A percentile compares a stretch with the other conserved stretches of the same genome.
These are phyloP conservation scores for Anolis apletophallus DNA, from an alignment of 2,797 vertebrate species.

Conservation along the genomic window DNA sequence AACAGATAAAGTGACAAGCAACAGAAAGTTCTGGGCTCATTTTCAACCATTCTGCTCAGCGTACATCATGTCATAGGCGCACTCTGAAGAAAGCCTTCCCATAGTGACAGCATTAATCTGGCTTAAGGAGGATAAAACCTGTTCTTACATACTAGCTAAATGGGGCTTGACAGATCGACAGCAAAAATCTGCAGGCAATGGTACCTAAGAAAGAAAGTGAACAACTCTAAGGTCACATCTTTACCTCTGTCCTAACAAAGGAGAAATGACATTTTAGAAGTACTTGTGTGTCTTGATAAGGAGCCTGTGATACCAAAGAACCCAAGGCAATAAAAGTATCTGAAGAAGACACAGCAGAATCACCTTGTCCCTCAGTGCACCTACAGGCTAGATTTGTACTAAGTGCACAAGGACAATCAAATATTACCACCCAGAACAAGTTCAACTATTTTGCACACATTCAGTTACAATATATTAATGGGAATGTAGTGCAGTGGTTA, in stretches of 20 bases:
- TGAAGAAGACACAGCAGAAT: background rate
- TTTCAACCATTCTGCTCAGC: slow-evolving; percentile 2
- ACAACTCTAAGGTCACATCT: slow-evolving; percentile 25
- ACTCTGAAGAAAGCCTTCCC: slow-evolving; percentile 36
- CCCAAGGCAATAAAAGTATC: background rate
- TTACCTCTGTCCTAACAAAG: slow-evolving; percentile 24
- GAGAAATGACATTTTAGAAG: slow-evolving; percentile 42
- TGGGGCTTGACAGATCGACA: slow-evolving; percentile 43
- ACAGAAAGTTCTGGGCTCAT: slow-evolving; percentile 26
- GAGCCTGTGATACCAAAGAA: background rate
- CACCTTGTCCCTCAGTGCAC: slow-evolving; percentile 22
- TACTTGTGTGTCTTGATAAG: slow-evolving; percentile 12
- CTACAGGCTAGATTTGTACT: background rate
- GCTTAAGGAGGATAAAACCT: slow-evolving; percentile 38
- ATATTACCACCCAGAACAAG: background rate
- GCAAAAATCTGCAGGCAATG: slow-evolving; percentile 30
- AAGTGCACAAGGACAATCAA: background rate
- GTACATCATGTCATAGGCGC: slow-evolving; percentile 39
- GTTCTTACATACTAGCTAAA: slow-evolving; percentile 13
- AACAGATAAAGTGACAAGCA: slow-evolving; percentile 28
- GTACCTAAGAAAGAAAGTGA: slow-evolving; percentile 16
- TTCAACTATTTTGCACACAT: background rate
- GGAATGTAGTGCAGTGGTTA: background rate
- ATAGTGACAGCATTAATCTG: slow-evolving; percentile 23
- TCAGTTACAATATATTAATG: background rate